A percentile compares a stretch with the other conserved stretches of the same genome.
phyloP scores from a whole-genome alignment of 2,113 vertebrate species.

The Petroica traversi region DNA sequence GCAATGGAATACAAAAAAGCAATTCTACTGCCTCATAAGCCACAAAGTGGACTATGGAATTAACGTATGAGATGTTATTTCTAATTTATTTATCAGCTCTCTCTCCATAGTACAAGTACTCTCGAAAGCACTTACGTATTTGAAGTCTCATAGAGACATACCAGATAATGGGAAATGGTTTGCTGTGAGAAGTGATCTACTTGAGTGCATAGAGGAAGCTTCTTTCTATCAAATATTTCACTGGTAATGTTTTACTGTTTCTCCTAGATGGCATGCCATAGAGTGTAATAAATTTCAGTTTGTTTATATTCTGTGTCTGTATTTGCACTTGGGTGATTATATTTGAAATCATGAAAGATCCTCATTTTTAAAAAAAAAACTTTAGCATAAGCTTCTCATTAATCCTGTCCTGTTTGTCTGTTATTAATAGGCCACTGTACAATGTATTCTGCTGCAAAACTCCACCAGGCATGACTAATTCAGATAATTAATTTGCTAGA shows the following conservation, averaged over 20 bases:
- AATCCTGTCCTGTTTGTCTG: conserved; percentile 94
- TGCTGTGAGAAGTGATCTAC: conserved; percentile 44
- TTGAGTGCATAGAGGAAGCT: conserved; percentile 50
- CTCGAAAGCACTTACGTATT: conserved; percentile 49
- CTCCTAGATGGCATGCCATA: conserved; percentile 68
- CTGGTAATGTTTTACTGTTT: conserved; percentile 79
- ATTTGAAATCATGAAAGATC: conserved; percentile 77
- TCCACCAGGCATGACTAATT: conserved; percentile 97
- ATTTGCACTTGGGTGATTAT: conserved; percentile 81
- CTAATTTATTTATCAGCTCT: conserved; percentile 40
- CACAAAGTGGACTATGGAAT: conserved; percentile 65
- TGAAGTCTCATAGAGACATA: conserved; percentile 16
- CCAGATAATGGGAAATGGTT: conserved; percentile 60
- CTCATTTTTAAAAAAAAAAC: conserved; percentile 51
- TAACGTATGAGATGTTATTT: conserved; percentile 62
- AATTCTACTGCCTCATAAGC: conserved; percentile 57
- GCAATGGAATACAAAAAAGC: conserved; percentile 55
- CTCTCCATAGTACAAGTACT: conserved; percentile 25
- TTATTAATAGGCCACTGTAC: conserved; percentile 90
- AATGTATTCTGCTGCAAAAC: conserved; percentile 87
- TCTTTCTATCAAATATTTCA: conserved; percentile 69
- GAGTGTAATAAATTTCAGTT: conserved; percentile 79
- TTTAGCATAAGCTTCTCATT: conserved; percentile 83
- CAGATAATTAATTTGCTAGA: conserved; percentile 99
- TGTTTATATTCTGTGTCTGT: conserved; percentile 79